Conservation (phyloP, 64 coral and sea anemone species). For the Porites australiensis region DNA sequence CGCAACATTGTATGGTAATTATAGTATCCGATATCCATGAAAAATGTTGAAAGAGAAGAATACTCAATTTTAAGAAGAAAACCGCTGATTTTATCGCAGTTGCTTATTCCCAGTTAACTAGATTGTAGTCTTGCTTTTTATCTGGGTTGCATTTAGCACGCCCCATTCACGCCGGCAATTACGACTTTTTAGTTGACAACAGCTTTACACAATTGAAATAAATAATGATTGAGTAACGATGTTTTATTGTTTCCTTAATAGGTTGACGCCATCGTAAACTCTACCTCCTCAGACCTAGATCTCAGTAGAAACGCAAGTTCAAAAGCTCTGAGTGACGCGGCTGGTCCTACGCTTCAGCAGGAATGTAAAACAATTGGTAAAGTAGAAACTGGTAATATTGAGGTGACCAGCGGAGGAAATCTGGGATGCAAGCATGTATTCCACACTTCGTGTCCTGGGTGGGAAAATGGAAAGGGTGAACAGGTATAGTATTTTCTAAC, state of each 20-base stretch:
- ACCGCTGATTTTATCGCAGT: no score
- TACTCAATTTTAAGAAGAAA: no score
- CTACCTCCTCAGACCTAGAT: slow-evolving; percentile 12
- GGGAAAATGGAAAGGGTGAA: slow-evolving; percentile 36
- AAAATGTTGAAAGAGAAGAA: no score
- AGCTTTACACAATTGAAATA: background rate
- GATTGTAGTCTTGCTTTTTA: no score
- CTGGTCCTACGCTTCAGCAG: slow-evolving; percentile 41
- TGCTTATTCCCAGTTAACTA: no score
- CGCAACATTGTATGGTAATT: no score
- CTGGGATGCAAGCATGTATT: slow-evolving; percentile 39
- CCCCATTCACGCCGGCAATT: no score
- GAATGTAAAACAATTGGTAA: slow-evolving; percentile 44
- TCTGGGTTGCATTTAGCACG: no score
- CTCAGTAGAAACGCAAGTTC: slow-evolving; percentile 40
- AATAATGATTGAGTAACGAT: background rate
- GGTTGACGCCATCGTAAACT: slow-evolving; percentile 64
- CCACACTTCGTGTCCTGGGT: slow-evolving; percentile 16
- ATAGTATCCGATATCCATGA: no score
- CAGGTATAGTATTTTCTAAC: slow-evolving; percentile 4
- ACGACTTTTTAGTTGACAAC: background rate
- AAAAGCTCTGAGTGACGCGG: slow-evolving; percentile 34
- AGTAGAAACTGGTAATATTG: slow-evolving; percentile 8
- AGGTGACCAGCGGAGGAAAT: slow-evolving; percentile 36
- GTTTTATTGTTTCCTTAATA: background rate